These are phyloP conservation scores for Xiphophorus hellerii DNA, from an alignment of 2,113 vertebrate species.

Conservation along the genomic window DNA sequence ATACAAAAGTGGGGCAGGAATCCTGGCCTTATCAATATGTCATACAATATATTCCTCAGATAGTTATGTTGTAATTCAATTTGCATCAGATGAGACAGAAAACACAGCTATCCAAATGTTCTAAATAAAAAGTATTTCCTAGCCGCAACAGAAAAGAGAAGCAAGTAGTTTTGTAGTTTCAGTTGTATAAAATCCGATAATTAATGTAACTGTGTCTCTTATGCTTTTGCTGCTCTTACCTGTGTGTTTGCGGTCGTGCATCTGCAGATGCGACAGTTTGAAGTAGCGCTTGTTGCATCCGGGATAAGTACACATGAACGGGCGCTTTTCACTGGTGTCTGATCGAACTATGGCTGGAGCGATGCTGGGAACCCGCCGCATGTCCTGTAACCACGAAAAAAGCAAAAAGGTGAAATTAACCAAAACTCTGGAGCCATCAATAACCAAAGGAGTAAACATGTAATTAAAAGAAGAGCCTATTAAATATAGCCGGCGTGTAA, in stretches of 20 bases:
- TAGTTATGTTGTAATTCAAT: no score
- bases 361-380: conserved; percentile 92
- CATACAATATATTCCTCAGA: neutral
- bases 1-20: neutral
- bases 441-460: conserved; percentile 29
- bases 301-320: conserved; percentile 97
- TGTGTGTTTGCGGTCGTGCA: conserved; percentile 99
- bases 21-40: neutral
- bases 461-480: conserved; percentile 50
- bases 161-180: neutral
- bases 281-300: conserved; percentile 99
- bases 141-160: no score
- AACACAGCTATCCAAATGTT: no score
- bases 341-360: conserved; percentile 91
- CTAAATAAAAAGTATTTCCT: no score
- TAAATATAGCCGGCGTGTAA: conserved; percentile 39
- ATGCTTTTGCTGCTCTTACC: conserved; percentile 76
- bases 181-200: neutral
- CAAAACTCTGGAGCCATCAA: conserved; percentile 21
- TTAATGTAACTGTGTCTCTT: neutral
- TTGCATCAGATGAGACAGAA: no score
- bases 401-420: neutral
- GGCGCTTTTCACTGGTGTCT: conserved; percentile 93
- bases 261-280: conserved; percentile 97
- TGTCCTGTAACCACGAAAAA: conserved; percentile 80